phyloP scores from a whole-genome alignment of 2,888 invertebrate species.

The Linnaemya tessellans region DNA sequence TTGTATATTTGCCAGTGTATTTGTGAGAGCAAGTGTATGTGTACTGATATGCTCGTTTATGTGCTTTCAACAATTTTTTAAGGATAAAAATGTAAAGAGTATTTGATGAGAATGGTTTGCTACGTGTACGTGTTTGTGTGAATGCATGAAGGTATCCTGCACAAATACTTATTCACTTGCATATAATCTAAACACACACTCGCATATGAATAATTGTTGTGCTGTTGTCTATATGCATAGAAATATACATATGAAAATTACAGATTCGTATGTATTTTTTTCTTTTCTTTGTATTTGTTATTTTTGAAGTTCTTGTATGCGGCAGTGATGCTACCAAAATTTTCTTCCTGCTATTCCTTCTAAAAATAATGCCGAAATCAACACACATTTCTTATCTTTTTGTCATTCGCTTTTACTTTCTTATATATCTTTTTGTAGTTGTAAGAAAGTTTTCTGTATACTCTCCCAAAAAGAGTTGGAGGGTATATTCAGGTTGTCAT shows the following conservation, averaged over 20 bases:
- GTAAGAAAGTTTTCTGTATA: slow-evolving; percentile 6
- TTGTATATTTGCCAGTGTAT: background rate
- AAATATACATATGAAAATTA: background rate
- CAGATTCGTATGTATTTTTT: background rate
- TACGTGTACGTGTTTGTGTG: slow-evolving; percentile 24
- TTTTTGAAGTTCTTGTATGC: slow-evolving; percentile 54
- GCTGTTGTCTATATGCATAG: slow-evolving; percentile 10
- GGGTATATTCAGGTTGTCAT: too few species aligned
- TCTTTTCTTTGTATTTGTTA: slow-evolving; percentile 11
- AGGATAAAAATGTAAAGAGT: slow-evolving; percentile 54
- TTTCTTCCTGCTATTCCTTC: slow-evolving; percentile 22
- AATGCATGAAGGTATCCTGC: slow-evolving; percentile 55
- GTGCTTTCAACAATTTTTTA: slow-evolving; percentile 30
- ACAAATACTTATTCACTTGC: slow-evolving; percentile 19
- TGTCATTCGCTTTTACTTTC: slow-evolving; percentile 15
- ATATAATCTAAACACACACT: background rate
- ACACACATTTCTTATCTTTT: slow-evolving; percentile 27
- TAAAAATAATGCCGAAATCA: slow-evolving; percentile 51
- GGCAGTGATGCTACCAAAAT: slow-evolving; percentile 37
- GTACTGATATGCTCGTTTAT: background rate
- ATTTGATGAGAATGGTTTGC: slow-evolving; percentile 39
- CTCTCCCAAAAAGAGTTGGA: too few species aligned
- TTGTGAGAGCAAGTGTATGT: background rate
- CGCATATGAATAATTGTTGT: slow-evolving; percentile 4
- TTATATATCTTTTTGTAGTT: background rate